A percentile compares a stretch with the other conserved stretches of the same genome.
Conservation (phyloP, 2,888 invertebrate species). For the Ophioninae sp. region DNA sequence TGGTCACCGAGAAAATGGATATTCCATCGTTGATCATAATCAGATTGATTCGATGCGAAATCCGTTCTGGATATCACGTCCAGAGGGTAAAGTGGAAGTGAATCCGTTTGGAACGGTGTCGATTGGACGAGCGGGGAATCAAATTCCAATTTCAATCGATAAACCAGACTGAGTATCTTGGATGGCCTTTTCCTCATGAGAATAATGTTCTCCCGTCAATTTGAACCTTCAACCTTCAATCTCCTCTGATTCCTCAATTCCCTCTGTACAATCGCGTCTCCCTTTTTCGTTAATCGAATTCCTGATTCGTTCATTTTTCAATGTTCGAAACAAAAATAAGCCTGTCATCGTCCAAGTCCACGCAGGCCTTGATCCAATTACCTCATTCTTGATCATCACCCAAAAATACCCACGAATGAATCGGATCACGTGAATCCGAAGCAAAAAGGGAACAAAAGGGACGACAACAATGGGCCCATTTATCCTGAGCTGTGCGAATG, state of each 20-base stretch:
- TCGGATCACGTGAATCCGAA: background rate
- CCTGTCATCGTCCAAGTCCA: background rate
- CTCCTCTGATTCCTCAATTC: too few species aligned
- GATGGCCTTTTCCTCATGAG: slow-evolving; percentile 17
- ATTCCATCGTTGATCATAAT: background rate
- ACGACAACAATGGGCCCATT: background rate
- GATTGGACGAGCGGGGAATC: slow-evolving; percentile 76
- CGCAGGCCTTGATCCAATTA: background rate
- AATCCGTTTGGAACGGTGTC: slow-evolving; percentile 74
- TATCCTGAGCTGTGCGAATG: slow-evolving; percentile 22
- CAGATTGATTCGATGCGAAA: slow-evolving; percentile 3
- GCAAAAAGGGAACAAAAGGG: background rate
- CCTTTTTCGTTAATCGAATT: background rate
- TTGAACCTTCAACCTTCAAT: background rate
- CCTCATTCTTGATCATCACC: background rate
- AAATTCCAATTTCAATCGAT: slow-evolving; percentile 74
- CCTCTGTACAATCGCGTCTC: too few species aligned
- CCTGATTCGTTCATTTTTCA: background rate
- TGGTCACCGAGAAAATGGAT: background rate
- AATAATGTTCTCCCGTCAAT: slow-evolving; percentile 3
- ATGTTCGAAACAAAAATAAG: background rate
- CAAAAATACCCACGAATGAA: background rate
- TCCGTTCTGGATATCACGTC: slow-evolving; percentile 59
- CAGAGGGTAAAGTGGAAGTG: slow-evolving; percentile 63
- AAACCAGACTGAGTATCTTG: slow-evolving; percentile 38